Percentiles rank a stretch among this genome's conserved stretches.
Evolutionary conservation across 2,888 invertebrate genomes (phyloP).

Genomic region (Eulithis prunata): DNA sequence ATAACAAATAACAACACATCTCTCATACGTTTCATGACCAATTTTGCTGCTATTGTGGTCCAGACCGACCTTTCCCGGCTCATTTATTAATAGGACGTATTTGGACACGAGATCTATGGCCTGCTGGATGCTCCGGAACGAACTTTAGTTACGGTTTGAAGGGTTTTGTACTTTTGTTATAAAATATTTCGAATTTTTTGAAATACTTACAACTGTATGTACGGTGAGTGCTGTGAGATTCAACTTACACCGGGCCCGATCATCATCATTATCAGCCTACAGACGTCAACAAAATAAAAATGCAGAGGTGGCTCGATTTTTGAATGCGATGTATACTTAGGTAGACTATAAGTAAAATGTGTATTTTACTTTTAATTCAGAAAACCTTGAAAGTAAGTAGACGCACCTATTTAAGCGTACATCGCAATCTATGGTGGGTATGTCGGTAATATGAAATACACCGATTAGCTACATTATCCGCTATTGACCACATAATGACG

Average conservation of each 20-base stretch:
- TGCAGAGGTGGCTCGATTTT: too few relatives aligned
- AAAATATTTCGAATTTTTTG: constrained; percentile 3
- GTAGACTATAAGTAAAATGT: too few relatives aligned
- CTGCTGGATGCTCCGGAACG: constrained; percentile 25
- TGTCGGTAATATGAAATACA: constrained; percentile 45
- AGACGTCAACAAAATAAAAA: too few relatives aligned
- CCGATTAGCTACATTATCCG: constrained; percentile 53
- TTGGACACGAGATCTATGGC: constrained; percentile 75
- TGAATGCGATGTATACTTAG: too few relatives aligned
- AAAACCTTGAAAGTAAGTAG: constrained; percentile 3
- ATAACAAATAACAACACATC: constrained; percentile 14
- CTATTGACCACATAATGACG: constrained; percentile 54
- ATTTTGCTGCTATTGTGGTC: constrained; percentile 33
- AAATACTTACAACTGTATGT: too few relatives aligned
- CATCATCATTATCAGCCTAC: too few relatives aligned
- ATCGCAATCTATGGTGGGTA: constrained; percentile 14
- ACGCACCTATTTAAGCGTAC: background rate
- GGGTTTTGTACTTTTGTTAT: constrained; percentile 10
- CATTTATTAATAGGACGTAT: constrained; percentile 80
- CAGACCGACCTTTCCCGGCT: constrained; percentile 39
- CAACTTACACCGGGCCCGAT: too few relatives aligned
- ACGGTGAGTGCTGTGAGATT: too few relatives aligned
- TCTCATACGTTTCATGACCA: constrained; percentile 21
- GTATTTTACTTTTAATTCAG: background rate
- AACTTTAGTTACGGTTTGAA: constrained; percentile 42